Evolutionary conservation across 2,797 vertebrate species (phyloP).

Genomic region (Monodelphis domestica): DNA sequence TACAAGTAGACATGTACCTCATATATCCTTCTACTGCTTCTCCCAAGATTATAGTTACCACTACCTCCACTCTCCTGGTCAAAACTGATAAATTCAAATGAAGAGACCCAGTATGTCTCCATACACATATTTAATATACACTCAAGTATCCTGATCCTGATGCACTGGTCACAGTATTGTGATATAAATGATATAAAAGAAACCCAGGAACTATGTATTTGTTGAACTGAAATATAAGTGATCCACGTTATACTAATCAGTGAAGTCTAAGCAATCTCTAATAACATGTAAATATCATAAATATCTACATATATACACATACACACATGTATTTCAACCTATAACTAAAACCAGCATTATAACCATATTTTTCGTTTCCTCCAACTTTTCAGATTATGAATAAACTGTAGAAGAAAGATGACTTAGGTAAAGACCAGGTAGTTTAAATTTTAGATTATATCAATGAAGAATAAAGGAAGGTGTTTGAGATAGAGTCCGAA

Average conservation of each 20-base stretch:
- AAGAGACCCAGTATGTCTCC: neutral
- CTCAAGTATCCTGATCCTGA: slow-evolving; percentile 17
- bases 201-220: neutral
- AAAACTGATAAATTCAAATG: neutral
- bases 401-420: neutral
- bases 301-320: neutral
- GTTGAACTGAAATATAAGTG: slow-evolving; percentile 1
- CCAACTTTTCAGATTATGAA: slow-evolving; percentile 44
- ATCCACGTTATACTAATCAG: slow-evolving; percentile 24
- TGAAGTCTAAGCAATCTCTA: slow-evolving; percentile 25
- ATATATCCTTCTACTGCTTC: neutral
- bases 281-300: neutral
- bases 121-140: slow-evolving; percentile 25
- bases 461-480: slow-evolving; percentile 17
- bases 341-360: neutral
- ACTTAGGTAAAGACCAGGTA: slow-evolving; percentile 22
- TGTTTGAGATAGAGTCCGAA: slow-evolving; percentile 2
- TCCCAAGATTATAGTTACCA: neutral
- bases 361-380: neutral
- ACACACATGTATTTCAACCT: neutral
- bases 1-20: neutral
- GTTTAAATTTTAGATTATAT: neutral
- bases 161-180: slow-evolving; percentile 10
- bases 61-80: neutral
- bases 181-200: neutral